These are phyloP conservation scores for Pterostichus niger DNA, from an alignment of 2,888 invertebrate species.

Conservation along the genomic window DNA sequence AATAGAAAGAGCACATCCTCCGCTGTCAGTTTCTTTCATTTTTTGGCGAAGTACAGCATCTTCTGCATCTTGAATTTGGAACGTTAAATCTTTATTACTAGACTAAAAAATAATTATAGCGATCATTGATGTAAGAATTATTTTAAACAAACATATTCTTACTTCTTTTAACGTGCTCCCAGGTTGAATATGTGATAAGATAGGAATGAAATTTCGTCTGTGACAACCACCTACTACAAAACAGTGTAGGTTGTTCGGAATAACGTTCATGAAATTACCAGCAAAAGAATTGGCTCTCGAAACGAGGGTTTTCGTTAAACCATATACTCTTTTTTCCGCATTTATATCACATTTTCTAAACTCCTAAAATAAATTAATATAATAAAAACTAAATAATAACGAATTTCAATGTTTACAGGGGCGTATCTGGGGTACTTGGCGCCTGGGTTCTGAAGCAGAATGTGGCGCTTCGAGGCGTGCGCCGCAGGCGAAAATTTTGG, in stretches of 20 bases:
- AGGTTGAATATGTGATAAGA: conserved; percentile 72
- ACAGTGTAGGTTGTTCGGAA: conserved; percentile 71
- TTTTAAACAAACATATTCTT: neutral
- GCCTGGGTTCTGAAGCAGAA: too few species aligned
- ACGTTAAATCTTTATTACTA: too few species aligned
- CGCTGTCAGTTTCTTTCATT: conserved; percentile 70
- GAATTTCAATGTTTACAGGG: too few species aligned
- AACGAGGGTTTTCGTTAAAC: conserved; percentile 71
- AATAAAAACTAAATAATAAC: too few species aligned
- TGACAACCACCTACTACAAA: conserved; percentile 74
- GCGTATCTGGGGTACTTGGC: too few species aligned
- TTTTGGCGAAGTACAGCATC: conserved; percentile 71
- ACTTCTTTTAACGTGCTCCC: conserved; percentile 11
- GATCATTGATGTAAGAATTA: neutral
- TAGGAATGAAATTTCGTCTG: conserved; percentile 72
- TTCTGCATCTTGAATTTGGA: conserved; percentile 71
- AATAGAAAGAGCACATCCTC: conserved; percentile 71
- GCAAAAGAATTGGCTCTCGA: conserved; percentile 72
- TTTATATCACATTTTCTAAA: conserved; percentile 73
- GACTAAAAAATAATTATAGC: neutral
- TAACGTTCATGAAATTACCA: conserved; percentile 70
- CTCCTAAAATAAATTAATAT: conserved; percentile 71
- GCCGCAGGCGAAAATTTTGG: too few species aligned
- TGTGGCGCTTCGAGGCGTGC: too few species aligned
- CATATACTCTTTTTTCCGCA: conserved; percentile 73